Evolutionary conservation across 2,797 vertebrate genomes (phyloP), one percentile per base, ranked within the genome.

Genomic region (Takifugu rubripes): DNA sequence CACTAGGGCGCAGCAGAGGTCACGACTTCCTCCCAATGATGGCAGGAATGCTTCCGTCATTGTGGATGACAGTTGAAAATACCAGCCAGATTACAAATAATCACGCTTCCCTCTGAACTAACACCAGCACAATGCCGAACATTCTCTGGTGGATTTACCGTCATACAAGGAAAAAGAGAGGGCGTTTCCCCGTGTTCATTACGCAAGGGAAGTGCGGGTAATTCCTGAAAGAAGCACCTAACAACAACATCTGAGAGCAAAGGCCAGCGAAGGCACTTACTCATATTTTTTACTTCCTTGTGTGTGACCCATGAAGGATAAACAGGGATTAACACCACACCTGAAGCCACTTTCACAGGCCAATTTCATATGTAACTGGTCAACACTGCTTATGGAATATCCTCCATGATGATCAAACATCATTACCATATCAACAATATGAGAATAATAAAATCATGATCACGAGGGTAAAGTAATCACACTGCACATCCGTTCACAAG

Each of bases 111-210:
- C 47, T 1, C 45, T 5, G 31, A 60, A 44, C 43, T 48, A 55
- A 11, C 31, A 53, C 70, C 45, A 62, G 59, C 44, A 64, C 47
- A 67, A 64, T 51, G 7, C 6, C 43, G 58, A 16, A 14, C 56
- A 65, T 83, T 85, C 61, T 56, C 64, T 12, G 7, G 3, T 54
- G 44, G 54, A 59, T 70, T 66, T 57, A 2, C 69, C 46, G 56
- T 68, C 49, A 81, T 72, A 71, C 66, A 49, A 64, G 59, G 66
- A 40, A 33, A 21, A 55, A 53, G 66, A 53, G 47, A 49, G 46
- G 58, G 27, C 5, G 31, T 57, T 83, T 86, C 21, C n/a, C 21
- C 21, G 21, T 21, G 21, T 82, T 77, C 80, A 84, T 81, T 81
- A 70, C 80, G 76, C 80, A 81, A 80, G 55, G 8, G 8, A 25